Percentiles rank a stretch among this genome's conserved stretches.
phyloP scores from a whole-genome alignment of 2,888 invertebrate genomes.

The Conchocele bisecta region DNA sequence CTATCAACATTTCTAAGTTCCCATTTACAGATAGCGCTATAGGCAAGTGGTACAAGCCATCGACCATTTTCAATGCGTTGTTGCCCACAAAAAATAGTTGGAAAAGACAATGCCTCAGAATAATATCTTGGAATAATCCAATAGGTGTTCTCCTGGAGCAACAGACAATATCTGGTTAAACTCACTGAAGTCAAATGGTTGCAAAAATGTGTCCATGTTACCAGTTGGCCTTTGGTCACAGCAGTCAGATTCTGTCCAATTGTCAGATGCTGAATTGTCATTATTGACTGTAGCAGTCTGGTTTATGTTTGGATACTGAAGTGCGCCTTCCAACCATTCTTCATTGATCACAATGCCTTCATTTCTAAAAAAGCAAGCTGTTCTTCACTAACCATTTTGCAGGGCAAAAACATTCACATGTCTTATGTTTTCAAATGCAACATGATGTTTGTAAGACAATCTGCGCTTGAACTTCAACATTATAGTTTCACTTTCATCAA shows the following conservation, averaged over 20 bases:
- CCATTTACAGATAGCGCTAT: constrained; percentile 32
- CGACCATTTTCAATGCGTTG: constrained; percentile 5
- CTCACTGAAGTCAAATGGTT: constrained; percentile 40
- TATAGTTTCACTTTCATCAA: neutral
- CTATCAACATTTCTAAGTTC: constrained; percentile 38
- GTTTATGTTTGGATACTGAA: no score
- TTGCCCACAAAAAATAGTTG: constrained; percentile 33
- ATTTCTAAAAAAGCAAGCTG: constrained; percentile 1
- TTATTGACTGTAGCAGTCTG: neutral
- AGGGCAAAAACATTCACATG: neutral
- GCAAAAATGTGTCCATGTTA: constrained; percentile 26
- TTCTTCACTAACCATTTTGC: constrained; percentile 4
- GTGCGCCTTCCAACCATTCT: no score
- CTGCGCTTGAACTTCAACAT: neutral
- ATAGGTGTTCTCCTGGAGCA: constrained; percentile 31
- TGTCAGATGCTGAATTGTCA: neutral
- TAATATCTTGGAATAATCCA: constrained; percentile 27
- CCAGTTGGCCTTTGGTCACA: constrained; percentile 16
- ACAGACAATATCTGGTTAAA: constrained; percentile 21
- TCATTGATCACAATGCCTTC: constrained; percentile 3
- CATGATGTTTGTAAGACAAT: constrained; percentile 20
- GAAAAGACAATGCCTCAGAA: constrained; percentile 23
- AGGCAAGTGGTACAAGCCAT: constrained; percentile 21
- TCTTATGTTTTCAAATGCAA: constrained; percentile 6
- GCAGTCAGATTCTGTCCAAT: constrained; percentile 12